Conservation (phyloP, 2,888 invertebrate genomes). For the Axea sp. region DNA sequence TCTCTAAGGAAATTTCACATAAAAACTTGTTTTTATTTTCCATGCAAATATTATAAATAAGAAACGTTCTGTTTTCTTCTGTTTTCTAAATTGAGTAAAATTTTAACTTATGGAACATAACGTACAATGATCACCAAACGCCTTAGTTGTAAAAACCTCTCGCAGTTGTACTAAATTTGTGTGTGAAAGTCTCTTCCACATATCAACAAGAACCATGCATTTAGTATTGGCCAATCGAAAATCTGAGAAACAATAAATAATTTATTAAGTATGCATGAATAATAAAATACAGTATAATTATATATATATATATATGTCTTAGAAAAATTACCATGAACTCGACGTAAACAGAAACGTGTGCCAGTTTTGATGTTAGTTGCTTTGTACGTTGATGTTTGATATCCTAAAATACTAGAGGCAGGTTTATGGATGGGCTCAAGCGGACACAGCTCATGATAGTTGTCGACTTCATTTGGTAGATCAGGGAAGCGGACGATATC, state of each 20-base stretch:
- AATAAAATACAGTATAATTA: not conserved
- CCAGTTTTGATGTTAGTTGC: slow-evolving; percentile 93
- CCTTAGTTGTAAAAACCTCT: slow-evolving; percentile 96
- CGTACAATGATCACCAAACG: slow-evolving; percentile 97
- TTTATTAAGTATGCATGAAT: too few relatives aligned
- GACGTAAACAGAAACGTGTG: slow-evolving; percentile 89
- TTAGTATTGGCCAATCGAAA: slow-evolving; percentile 90
- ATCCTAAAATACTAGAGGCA: slow-evolving; percentile 86
- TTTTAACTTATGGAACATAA: too few relatives aligned
- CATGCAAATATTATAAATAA: too few relatives aligned
- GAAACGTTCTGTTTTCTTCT: too few relatives aligned
- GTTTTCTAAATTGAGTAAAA: too few relatives aligned
- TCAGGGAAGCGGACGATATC: slow-evolving; percentile 85
- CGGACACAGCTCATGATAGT: slow-evolving; percentile 92
- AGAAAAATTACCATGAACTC: slow-evolving; percentile 87
- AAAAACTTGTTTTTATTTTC: too few relatives aligned
- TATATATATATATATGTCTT: slow-evolving; percentile 79
- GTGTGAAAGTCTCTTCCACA: slow-evolving; percentile 97
- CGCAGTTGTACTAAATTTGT: slow-evolving; percentile 95
- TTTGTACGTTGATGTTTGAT: slow-evolving; percentile 92
- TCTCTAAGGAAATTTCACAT: too few relatives aligned
- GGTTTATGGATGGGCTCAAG: slow-evolving; percentile 86
- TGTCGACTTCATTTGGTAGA: slow-evolving; percentile 92
- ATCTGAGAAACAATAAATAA: slow-evolving; percentile 81
- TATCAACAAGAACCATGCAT: slow-evolving; percentile 91